Percentiles rank a stretch among this genome's conserved stretches.
These are phyloP conservation scores for Salticus scenicus DNA, from an alignment of 2,888 invertebrate species.

Conservation along the genomic window DNA sequence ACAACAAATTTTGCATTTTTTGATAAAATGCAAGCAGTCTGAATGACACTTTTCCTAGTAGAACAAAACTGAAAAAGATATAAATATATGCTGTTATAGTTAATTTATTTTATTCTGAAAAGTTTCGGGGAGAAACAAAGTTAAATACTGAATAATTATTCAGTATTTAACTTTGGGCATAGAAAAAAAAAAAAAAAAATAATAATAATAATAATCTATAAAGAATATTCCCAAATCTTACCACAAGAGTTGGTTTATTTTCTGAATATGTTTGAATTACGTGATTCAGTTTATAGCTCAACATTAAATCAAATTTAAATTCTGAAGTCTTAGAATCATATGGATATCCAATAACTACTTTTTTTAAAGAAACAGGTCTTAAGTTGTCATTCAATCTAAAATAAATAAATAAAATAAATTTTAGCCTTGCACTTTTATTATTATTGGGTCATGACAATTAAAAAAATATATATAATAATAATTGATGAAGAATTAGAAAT, in stretches of 20 bases:
- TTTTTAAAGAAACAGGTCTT: conserved; percentile 84
- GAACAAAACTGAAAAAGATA: conserved; percentile 80
- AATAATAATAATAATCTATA: too few relatives aligned
- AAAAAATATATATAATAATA: too few relatives aligned
- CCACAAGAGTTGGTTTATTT: conserved; percentile 81
- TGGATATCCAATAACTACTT: conserved; percentile 84
- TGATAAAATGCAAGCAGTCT: conserved; percentile 82
- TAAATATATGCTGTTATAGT: too few relatives aligned
- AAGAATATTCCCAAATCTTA: too few relatives aligned
- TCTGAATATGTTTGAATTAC: conserved; percentile 83
- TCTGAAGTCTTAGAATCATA: conserved; percentile 79
- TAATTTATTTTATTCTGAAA: too few relatives aligned
- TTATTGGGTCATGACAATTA: too few relatives aligned
- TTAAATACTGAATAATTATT: too few relatives aligned
- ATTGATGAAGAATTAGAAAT: too few relatives aligned
- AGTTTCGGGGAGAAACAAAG: too few relatives aligned
- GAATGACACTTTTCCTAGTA: conserved; percentile 84
- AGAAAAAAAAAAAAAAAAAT: too few relatives aligned
- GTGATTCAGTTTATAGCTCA: conserved; percentile 84
- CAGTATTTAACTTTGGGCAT: too few relatives aligned
- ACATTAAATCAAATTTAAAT: conserved; percentile 85
- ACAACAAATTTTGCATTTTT: conserved; percentile 79
- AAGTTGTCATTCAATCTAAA: conserved; percentile 83
- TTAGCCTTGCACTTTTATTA: too few relatives aligned
- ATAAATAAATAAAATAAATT: background rate